Base-by-base conservation (phyloP, 2,797 vertebrate species). In the Craterocephalus amniculus region DNA sequence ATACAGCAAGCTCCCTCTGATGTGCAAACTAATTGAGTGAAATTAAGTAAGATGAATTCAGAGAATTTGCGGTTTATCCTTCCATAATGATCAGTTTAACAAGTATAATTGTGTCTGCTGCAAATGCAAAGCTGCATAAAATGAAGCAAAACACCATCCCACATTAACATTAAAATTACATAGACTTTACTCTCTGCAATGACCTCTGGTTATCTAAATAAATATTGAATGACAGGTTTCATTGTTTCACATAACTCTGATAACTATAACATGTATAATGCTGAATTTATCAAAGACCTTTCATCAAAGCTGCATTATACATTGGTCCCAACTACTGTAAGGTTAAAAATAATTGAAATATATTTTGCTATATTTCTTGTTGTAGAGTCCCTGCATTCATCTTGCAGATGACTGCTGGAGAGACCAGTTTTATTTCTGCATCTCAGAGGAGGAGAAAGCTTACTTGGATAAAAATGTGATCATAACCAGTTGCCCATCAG, bases 61-160 rank as follows among this genome's bases (percentile, higher is more conserved):
- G 65, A 76, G 66, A 87, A 80, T 77, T 79, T 66, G 69, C 74
- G 76, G 55, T 57, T 77, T 74, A 79, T 85, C 49, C n/a, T 58
- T 68, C 57, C 72, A 71, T 81, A 86, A 87, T 58, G 49, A 80
- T 83, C 80, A 74, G 85, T 84, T 89, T 85, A 85, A 83, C 84
- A 79, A 78, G 74, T 48, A 58, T 78, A 84, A 83, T 80, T 80
- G 62, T 71, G 45, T 54, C 65, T 73, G 67, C 48, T 74, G 64
- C 55, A 35, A 77, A 51, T 72, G 73, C 40, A 43, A 27, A 54
- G 55, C 67, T 61, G 73, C 45, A 70, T 32, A 51, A 69, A 78
- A 72, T 6, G 11, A n/a, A 67, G 48, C 56, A 58, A 49, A 79
- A 70, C 45, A 72, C 51, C 0, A 24, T 62, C 20, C 78, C 35